These are phyloP conservation scores for Candidula unifasciata DNA, from an alignment of 2,888 invertebrate species.

Conservation along the genomic window DNA sequence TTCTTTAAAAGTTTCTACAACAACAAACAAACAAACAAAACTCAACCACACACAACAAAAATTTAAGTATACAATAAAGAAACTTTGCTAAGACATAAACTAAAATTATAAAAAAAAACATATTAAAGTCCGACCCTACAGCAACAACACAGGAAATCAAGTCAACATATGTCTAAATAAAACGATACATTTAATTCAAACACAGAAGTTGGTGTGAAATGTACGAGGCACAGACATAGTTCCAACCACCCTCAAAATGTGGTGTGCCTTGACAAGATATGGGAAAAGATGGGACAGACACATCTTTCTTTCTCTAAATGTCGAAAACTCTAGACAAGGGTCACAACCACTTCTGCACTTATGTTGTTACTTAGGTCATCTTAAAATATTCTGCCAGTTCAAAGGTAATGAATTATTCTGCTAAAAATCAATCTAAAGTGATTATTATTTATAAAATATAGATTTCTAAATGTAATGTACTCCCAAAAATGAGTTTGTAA, in stretches of 20 bases:
- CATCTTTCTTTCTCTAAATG: slow-evolving; percentile 2
- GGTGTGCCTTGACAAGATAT: slow-evolving; percentile 22
- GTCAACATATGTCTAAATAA: neutral
- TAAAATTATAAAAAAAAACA: neutral
- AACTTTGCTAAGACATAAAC: neutral
- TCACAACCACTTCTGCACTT: slow-evolving; percentile 31
- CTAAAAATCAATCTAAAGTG: too few species aligned
- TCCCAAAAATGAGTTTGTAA: too few species aligned
- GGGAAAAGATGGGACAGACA: neutral
- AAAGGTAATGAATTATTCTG: too few species aligned
- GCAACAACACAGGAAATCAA: neutral
- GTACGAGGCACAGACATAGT: slow-evolving; percentile 24
- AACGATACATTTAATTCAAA: neutral
- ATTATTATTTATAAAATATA: too few species aligned
- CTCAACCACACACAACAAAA: neutral
- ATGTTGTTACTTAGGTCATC: neutral
- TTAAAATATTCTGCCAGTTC: too few species aligned
- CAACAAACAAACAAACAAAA: neutral
- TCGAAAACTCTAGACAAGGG: slow-evolving; percentile 39
- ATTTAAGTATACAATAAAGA: neutral
- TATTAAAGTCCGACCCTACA: neutral
- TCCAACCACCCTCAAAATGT: slow-evolving; percentile 50
- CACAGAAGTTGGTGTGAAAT: neutral
- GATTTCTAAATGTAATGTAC: too few species aligned
- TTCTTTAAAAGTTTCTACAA: neutral